A percentile compares a stretch with the other conserved stretches of the same genome.
Conservation (phyloP, 2,113 vertebrate species). For the Nematolebias whitei region DNA sequence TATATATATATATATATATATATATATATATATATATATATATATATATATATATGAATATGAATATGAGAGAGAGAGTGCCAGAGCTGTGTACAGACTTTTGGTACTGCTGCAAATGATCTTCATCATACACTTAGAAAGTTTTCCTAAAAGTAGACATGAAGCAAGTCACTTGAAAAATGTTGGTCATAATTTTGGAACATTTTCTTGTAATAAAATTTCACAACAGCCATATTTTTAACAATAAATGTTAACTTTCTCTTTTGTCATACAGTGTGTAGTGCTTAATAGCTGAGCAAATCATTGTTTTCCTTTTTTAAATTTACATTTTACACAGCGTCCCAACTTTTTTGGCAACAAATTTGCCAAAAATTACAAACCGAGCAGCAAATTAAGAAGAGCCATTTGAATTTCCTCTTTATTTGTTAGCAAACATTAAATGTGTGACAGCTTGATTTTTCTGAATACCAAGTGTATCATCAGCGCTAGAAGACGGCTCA, state of each 20-base stretch:
- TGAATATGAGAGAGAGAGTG: no score
- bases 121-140: neutral
- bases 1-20: no score
- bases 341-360: constrained; percentile 4
- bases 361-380: constrained; percentile 11
- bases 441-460: constrained; percentile 47
- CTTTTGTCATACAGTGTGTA: constrained; percentile 2
- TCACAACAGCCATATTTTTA: neutral
- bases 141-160: neutral
- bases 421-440: constrained; percentile 39
- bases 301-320: constrained; percentile 3
- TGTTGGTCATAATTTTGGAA: neutral
- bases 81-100: neutral
- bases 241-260: neutral
- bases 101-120: neutral
- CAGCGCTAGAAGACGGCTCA: constrained; percentile 12
- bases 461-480: constrained; percentile 33
- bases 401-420: constrained; percentile 4
- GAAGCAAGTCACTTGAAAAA: neutral
- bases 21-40: no score
- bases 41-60: no score
- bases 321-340: constrained; percentile 7
- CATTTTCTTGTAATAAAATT: neutral
- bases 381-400: constrained; percentile 8
- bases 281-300: constrained; percentile 2